phyloP scores from a whole-genome alignment of 2,113 vertebrate species.

The Siniperca knerii region DNA sequence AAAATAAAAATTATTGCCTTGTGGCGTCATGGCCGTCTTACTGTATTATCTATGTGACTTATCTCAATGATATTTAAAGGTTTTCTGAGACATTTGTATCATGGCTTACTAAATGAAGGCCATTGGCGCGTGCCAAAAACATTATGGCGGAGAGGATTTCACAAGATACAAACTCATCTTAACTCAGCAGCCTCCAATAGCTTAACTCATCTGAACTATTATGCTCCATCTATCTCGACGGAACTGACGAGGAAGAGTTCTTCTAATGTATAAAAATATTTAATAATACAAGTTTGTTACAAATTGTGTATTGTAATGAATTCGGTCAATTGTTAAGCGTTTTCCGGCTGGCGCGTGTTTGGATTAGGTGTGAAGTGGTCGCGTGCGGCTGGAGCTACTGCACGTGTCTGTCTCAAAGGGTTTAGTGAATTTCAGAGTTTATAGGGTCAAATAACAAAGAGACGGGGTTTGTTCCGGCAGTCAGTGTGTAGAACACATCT shows the following conservation, averaged over 20 bases:
- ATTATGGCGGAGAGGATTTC: neutral
- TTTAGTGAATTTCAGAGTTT: neutral
- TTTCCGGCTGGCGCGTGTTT: neutral
- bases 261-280: neutral
- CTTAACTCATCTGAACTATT: neutral
- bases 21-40: neutral
- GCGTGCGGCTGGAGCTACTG: conserved; percentile 20
- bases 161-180: neutral
- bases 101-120: neutral
- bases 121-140: neutral
- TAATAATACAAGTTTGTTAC: neutral
- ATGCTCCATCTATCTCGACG: neutral
- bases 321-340: neutral
- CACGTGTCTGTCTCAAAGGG: neutral
- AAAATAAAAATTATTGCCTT: neutral
- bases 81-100: neutral
- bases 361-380: conserved; percentile 24
- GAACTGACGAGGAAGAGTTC: neutral
- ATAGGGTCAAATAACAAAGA: neutral
- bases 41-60: neutral
- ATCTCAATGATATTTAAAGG: neutral
- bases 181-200: neutral
- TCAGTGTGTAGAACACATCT: no score
- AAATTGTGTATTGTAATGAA: neutral
- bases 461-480: neutral